phyloP scores from a whole-genome alignment of 2,888 invertebrate species.

The Taenaris catops region DNA sequence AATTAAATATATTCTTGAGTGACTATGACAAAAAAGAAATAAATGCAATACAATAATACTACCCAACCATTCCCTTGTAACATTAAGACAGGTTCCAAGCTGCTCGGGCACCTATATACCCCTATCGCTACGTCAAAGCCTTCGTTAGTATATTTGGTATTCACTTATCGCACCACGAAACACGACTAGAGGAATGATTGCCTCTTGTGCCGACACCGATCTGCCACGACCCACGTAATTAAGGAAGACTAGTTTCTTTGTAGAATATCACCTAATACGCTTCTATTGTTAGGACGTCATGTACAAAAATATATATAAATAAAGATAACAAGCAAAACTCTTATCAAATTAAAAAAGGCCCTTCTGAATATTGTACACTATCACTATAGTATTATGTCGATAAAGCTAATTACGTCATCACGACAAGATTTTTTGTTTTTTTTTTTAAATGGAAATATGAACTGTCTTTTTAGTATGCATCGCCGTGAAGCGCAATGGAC shows the following conservation, averaged over 20 bases:
- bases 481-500: conserved; percentile 30
- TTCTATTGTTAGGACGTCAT: conserved; percentile 59
- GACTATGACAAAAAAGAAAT: conserved; percentile 76
- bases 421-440: conserved; percentile 34
- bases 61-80: conserved; percentile 64
- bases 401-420: conserved; percentile 38
- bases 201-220: conserved; percentile 63
- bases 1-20: conserved; percentile 76
- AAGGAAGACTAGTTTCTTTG: conserved; percentile 78
- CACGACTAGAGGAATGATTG: conserved; percentile 78
- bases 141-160: conserved; percentile 77
- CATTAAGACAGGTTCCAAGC: conserved; percentile 61
- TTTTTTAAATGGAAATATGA: conserved; percentile 43
- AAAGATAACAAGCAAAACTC: conserved; percentile 71
- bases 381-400: conserved; percentile 52
- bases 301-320: conserved; percentile 71
- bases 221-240: conserved; percentile 51
- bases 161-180: conserved; percentile 73
- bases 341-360: conserved; percentile 70
- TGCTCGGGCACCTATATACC: conserved; percentile 53
- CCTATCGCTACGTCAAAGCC: conserved; percentile 63
- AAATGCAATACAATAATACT: conserved; percentile 79
- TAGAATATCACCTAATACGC: conserved; percentile 71
- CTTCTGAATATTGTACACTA: conserved; percentile 61
- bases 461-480: conserved; percentile 63